Evolutionary conservation across 2,113 vertebrate genomes (phyloP).

Genomic region (Nothobranchius furzeri): DNA sequence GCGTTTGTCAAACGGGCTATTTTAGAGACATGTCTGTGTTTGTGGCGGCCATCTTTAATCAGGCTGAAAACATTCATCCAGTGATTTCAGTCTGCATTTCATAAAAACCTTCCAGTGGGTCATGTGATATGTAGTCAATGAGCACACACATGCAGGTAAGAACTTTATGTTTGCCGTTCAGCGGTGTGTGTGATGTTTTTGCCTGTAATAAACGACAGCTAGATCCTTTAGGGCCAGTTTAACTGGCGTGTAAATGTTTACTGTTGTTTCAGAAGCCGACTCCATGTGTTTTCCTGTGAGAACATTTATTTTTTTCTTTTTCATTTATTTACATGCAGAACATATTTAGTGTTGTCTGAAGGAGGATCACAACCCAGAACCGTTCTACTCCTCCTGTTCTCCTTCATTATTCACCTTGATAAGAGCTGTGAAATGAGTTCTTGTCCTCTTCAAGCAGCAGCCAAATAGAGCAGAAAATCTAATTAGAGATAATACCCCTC

Average conservation of each 20-base stretch:
- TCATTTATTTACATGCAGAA: slow-evolving; percentile 17
- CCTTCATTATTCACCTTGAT: slow-evolving; percentile 37
- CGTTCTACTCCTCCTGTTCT: slow-evolving; percentile 9
- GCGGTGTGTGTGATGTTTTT: too few species aligned
- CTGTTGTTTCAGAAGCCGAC: neutral
- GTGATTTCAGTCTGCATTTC: too few species aligned
- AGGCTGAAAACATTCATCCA: too few species aligned
- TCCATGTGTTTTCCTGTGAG: slow-evolving; percentile 4
- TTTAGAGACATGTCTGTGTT: too few species aligned
- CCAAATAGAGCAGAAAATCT: slow-evolving; percentile 66
- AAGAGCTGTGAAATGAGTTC: slow-evolving; percentile 62
- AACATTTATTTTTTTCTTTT: neutral
- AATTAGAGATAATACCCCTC: slow-evolving; percentile 59
- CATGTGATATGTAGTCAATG: too few species aligned
- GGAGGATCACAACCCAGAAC: neutral
- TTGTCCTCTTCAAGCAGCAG: slow-evolving; percentile 41
- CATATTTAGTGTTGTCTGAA: slow-evolving; percentile 9
- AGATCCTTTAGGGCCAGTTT: too few species aligned
- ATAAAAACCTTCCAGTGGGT: too few species aligned
- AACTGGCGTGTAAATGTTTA: neutral
- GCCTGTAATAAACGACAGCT: too few species aligned
- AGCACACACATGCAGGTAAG: too few species aligned
- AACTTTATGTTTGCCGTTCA: too few species aligned
- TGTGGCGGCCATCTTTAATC: too few species aligned
- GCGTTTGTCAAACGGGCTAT: too few species aligned